Evolutionary conservation across 2,797 vertebrate species (phyloP).

Genomic region (Melanotaenia maccullochi): DNA sequence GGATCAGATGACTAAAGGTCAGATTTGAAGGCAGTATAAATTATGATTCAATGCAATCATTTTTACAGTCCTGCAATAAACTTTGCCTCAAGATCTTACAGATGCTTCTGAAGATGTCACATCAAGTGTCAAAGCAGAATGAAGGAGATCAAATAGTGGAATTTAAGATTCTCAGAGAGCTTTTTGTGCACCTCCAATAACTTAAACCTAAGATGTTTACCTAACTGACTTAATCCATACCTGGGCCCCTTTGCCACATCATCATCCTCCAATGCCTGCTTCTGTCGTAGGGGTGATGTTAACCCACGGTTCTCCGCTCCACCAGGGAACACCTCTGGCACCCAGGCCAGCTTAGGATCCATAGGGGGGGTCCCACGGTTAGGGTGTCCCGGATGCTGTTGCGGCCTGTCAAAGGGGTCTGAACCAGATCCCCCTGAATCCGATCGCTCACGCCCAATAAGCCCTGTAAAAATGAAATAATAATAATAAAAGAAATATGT

Average conservation of each 20-base stretch:
- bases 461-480: constrained; percentile 72
- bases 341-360: constrained; percentile 92
- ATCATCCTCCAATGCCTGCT: constrained; percentile 87
- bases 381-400: constrained; percentile 80
- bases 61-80: neutral
- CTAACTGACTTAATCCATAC: constrained; percentile 65
- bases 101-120: neutral
- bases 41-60: neutral
- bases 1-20: neutral
- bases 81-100: neutral
- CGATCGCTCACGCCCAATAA: constrained; percentile 91
- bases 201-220: neutral
- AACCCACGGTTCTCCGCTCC: constrained; percentile 83
- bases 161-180: neutral
- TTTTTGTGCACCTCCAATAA: neutral
- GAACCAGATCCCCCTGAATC: constrained; percentile 93
- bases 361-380: constrained; percentile 91
- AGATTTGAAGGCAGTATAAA: neutral
- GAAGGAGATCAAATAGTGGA: neutral
- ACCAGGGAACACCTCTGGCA: constrained; percentile 86
- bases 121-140: neutral
- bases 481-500: neutral
- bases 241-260: constrained; percentile 87
- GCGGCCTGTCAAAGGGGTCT: constrained; percentile 90
- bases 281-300: constrained; percentile 87